Evolutionary conservation across 2,888 invertebrate species (phyloP).

Genomic region (Conchocele bisecta): DNA sequence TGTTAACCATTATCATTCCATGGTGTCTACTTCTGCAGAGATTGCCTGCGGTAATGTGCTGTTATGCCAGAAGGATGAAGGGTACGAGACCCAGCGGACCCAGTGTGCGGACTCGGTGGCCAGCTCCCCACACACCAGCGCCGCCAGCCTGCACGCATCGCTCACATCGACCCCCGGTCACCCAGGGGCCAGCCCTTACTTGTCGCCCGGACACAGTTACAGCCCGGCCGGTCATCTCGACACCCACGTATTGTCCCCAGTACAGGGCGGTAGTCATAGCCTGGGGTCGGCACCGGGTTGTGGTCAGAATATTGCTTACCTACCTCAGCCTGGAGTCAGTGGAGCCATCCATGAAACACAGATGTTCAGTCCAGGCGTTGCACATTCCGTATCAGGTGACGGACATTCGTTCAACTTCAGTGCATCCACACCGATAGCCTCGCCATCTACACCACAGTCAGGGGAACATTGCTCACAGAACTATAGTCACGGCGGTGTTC

Average conservation of each 20-base stretch:
- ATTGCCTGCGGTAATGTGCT: constrained; percentile 20
- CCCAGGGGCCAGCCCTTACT: neutral
- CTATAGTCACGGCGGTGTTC: no score
- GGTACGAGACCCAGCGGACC: constrained; percentile 22
- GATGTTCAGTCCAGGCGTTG: constrained; percentile 39
- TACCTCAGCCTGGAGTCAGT: constrained; percentile 7
- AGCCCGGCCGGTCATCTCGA: neutral
- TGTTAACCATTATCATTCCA: no score
- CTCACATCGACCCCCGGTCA: neutral
- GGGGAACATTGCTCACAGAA: no score
- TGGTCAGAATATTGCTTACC: neutral
- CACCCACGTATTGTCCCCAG: neutral
- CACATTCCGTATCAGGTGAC: no score
- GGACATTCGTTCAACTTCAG: no score
- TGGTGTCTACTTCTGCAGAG: constrained; percentile 8
- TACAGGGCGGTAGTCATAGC: neutral
- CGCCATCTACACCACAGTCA: no score
- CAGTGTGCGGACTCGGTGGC: neutral
- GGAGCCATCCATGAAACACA: constrained; percentile 39
- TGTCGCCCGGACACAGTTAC: no score
- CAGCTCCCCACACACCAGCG: neutral
- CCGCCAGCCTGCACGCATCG: neutral
- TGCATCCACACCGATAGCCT: no score
- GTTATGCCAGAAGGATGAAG: constrained; percentile 13
- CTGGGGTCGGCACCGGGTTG: neutral